These are phyloP conservation scores for Choristoneura rosaceana DNA, from an alignment of 2,888 invertebrate genomes.

Conservation along the genomic window DNA sequence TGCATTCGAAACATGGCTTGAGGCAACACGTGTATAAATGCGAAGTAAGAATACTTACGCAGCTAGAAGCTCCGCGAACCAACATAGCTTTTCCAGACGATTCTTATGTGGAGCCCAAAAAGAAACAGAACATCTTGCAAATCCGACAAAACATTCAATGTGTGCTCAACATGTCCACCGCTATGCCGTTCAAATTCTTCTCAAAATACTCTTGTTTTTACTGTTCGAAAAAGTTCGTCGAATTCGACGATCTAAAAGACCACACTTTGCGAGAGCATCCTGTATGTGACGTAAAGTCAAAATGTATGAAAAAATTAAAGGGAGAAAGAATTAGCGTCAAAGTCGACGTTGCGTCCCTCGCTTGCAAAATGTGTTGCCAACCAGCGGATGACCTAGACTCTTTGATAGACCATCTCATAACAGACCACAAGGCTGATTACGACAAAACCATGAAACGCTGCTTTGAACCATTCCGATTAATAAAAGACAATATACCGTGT, in stretches of 20 bases:
- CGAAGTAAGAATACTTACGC: constrained; percentile 56
- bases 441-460: constrained; percentile 67
- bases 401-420: constrained; percentile 71
- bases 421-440: constrained; percentile 68
- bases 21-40: constrained; percentile 68
- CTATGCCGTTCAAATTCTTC: constrained; percentile 75
- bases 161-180: constrained; percentile 77
- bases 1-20: constrained; percentile 64
- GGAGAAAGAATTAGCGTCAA: constrained; percentile 72
- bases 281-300: constrained; percentile 68
- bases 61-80: constrained; percentile 39
- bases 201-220: constrained; percentile 74
- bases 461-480: constrained; percentile 69
- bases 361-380: constrained; percentile 67
- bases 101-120: constrained; percentile 52
- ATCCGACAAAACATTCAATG: constrained; percentile 73
- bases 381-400: constrained; percentile 59
- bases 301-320: constrained; percentile 72
- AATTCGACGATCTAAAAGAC: constrained; percentile 69
- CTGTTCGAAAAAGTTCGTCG: constrained; percentile 69
- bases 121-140: constrained; percentile 64
- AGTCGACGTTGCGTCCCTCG: constrained; percentile 65
- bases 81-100: constrained; percentile 45
- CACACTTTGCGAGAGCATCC: constrained; percentile 70
- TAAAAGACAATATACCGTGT: constrained; percentile 74